A percentile compares a stretch with the other conserved stretches of the same genome.
These are phyloP conservation scores for Dicyrtomina minuta DNA, from an alignment of 2,888 invertebrate genomes.

Conservation along the genomic window DNA sequence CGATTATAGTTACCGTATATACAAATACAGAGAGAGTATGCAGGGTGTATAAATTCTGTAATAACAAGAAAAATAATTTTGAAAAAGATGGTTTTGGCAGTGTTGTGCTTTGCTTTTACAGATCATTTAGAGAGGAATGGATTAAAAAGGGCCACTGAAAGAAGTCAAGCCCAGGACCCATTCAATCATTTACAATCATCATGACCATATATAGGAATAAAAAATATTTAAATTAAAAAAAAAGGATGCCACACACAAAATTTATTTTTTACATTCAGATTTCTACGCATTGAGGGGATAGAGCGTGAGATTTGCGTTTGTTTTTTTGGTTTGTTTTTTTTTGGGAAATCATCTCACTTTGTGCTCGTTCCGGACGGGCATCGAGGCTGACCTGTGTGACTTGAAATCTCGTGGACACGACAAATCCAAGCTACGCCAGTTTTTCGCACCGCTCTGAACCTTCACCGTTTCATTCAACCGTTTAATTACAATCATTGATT, in stretches of 20 bases:
- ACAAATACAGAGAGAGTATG: slow-evolving; percentile 1
- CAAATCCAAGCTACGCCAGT: slow-evolving; percentile 62
- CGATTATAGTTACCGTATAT: no score
- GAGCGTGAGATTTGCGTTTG: slow-evolving; percentile 15
- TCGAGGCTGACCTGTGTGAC: slow-evolving; percentile 53
- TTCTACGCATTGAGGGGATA: slow-evolving; percentile 19
- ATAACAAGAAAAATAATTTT: slow-evolving; percentile 4
- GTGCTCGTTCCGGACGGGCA: slow-evolving; percentile 53
- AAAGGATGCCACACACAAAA: slow-evolving; percentile 27
- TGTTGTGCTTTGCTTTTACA: slow-evolving; percentile 26
- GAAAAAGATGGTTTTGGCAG: slow-evolving; percentile 19
- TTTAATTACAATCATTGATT: slow-evolving; percentile 29
- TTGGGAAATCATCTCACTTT: slow-evolving; percentile 51
- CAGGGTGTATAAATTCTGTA: slow-evolving; percentile 19
- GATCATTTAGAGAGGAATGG: slow-evolving; percentile 18
- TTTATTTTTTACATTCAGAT: slow-evolving; percentile 18
- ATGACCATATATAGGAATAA: slow-evolving; percentile 28
- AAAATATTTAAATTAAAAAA: slow-evolving; percentile 10
- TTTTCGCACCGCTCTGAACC: slow-evolving; percentile 53
- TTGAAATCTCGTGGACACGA: slow-evolving; percentile 58
- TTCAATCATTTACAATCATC: slow-evolving; percentile 20
- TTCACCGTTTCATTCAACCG: slow-evolving; percentile 34
- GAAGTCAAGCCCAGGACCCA: slow-evolving; percentile 19
- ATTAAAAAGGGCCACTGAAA: slow-evolving; percentile 8
- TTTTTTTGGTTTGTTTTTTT: slow-evolving; percentile 11